Base-by-base conservation (phyloP, 2,113 vertebrate species). In the Procavia capensis region DNA sequence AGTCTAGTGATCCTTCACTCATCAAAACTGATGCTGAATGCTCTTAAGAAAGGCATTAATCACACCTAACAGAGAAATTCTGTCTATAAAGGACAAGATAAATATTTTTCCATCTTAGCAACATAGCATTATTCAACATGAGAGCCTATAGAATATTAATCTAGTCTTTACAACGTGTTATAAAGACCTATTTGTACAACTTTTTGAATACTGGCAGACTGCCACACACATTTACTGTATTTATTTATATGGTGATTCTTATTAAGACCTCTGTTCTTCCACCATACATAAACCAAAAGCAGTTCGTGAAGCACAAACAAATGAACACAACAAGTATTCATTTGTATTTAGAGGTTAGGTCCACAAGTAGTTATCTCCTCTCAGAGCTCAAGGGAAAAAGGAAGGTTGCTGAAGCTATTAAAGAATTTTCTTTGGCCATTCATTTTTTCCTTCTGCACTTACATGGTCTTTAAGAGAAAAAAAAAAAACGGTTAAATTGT, bases 21-120 rank as follows among this genome's bases (percentile, higher is more conserved):
- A 96, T 96, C 68, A 95, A 95, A 92, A 61, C n/a, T 86, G 63
- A 90, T 95, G 85, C 50, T 74, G 17, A 93, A 72, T 95, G 64
- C 70, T 87, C n/a, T 95, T 76, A 36, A 8, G 22, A 70, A 79
- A 70, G 25, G n/a, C 75, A 87, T 95, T 92, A 94, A 85, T 85
- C 82, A 83, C 36, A 93, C 29, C 9, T 88, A 95, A 97, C 47
- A 81, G 54, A 95, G 85, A 94, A 72, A 80, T 63, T 25, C 75
- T 90, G 22, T 74, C 41, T 96, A 75, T 88, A 75, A 47, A 85
- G 47, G 47, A 76, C 72, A 85, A 66, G 39, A 82, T 92, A 92
- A 92, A 88, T 95, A n/a, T 78, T 93, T 97, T 95, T 68, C 57
- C 68, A 36, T 85, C 74, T 90, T 84, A 88, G 39, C 86, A 95